Percentiles rank a stretch among this genome's conserved stretches.
phyloP scores from a whole-genome alignment of 2,113 vertebrate genomes.

The Malaclemys terrapin region DNA sequence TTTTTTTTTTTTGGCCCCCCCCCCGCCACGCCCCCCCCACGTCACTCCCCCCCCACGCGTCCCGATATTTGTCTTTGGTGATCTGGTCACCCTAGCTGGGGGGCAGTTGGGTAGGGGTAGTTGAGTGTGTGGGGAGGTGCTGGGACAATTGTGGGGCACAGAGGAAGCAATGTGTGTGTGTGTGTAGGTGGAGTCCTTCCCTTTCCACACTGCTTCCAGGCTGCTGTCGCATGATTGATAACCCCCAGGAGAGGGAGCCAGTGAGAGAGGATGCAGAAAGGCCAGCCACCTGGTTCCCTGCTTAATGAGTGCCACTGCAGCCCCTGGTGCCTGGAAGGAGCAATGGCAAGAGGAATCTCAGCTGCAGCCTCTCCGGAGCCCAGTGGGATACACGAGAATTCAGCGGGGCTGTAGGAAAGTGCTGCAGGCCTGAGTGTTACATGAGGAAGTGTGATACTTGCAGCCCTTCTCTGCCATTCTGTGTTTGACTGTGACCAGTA shows the following conservation, averaged over 20 bases:
- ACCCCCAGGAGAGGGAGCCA: background rate
- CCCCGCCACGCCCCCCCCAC: no score
- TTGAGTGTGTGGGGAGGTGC: background rate
- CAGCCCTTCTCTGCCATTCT: background rate
- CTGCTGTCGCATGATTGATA: background rate
- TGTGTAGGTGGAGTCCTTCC: background rate
- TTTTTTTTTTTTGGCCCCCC: no score
- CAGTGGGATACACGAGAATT: background rate
- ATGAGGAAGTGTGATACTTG: background rate
- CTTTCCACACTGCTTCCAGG: background rate
- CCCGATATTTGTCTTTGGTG: no score
- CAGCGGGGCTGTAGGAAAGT: background rate
- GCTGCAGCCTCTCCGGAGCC: background rate
- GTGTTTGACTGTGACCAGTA: background rate
- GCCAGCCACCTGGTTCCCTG: background rate
- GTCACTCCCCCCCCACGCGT: no score
- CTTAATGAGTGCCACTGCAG: background rate
- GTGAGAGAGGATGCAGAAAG: background rate
- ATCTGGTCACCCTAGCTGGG: no score
- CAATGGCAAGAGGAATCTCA: background rate
- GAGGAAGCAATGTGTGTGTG: background rate
- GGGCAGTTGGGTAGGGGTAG: background rate
- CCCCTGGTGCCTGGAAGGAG: background rate
- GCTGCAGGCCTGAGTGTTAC: background rate
- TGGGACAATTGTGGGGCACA: background rate